Percentiles rank a stretch among this genome's conserved stretches.
phyloP scores from a whole-genome alignment of 37 sponge, comb jelly and placozoan species.

The Halichondria panicea region DNA sequence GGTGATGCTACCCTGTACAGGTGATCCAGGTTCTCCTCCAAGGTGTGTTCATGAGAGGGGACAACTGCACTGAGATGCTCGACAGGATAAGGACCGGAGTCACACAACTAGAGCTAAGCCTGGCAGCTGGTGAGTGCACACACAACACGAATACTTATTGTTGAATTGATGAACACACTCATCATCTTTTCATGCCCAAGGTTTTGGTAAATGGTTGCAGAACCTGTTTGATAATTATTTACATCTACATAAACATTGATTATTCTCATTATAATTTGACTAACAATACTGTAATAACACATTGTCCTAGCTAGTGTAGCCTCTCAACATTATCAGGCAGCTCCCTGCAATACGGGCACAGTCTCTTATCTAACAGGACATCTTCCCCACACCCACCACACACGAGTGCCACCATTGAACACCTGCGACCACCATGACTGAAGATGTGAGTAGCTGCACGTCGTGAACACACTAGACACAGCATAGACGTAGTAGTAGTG shows the following conservation, averaged over 20 bases:
- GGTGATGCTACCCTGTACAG: constrained; percentile 13
- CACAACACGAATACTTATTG: not conserved
- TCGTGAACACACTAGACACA: not conserved
- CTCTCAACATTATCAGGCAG: constrained; percentile 2
- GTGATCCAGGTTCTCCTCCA: constrained; percentile 55
- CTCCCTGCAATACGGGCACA: constrained; percentile 14
- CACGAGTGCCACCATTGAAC: constrained; percentile 7
- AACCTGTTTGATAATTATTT: too few species aligned
- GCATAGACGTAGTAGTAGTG: too few species aligned
- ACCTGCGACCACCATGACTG: not conserved
- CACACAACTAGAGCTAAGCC: constrained; percentile 23
- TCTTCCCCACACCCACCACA: constrained; percentile 26
- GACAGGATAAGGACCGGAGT: not conserved
- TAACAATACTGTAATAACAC: too few species aligned
- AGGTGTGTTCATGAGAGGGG: constrained; percentile 33
- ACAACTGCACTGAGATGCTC: constrained; percentile 29
- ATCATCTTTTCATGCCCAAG: too few species aligned
- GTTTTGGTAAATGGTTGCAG: too few species aligned
- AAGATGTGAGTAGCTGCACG: constrained; percentile 2
- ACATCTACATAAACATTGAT: too few species aligned
- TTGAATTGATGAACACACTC: too few species aligned
- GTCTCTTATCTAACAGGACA: not conserved
- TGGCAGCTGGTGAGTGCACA: constrained; percentile 31
- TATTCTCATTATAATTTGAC: too few species aligned
- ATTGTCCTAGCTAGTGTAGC: too few species aligned